Base-by-base conservation (phyloP, 2,113 vertebrate genomes). In the Hydrochoerus hydrochaeris region DNA sequence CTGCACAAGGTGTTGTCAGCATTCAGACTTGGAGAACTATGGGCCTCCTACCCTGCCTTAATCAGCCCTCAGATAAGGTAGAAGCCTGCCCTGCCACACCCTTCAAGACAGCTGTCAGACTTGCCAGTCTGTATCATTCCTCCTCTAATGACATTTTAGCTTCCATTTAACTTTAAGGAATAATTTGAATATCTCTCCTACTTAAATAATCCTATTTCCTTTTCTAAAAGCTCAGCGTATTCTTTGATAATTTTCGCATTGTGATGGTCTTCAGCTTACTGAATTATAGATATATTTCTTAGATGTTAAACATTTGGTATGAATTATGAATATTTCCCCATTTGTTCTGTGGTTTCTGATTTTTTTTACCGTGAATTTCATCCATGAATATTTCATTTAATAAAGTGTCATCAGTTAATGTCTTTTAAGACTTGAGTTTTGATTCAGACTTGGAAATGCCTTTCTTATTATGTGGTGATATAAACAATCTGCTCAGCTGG, bases 371-470 rank as follows among this genome's bases (percentile, higher is more conserved):
- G 57, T 38, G 14, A 38, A 30, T 94, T 94, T 80, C 38, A 82
- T 22, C 22, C 28, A 62, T 19, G 38, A 28, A 46, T 63, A 73
- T 88, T 96, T 57, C 77, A 94, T 65, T 58, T 84, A 46, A 78
- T 41, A 63, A 11, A 92, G 69, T 80, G 44, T 44, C 28, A 62
- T 78, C 78, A 54, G 4, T 63, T 88, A 49, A 88, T 69, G 14
- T 62, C 4, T 63, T 26, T 44, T 38, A 26, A 41, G 85, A 38
- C 19, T 85, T 78, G 62, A 63, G 44, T n/a, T 85, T 89, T 81
- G 38, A 63, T 38, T 95, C 60, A 57, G 44, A 71, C 24, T 30
- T 89, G 54, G 26, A 92, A 85, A 26, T 22, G 20, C 14, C 17
- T 77, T 77, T 65, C 46, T 71, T 44, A 32, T 46, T 80, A 26